A percentile compares a stretch with the other conserved stretches of the same genome.
Conservation (phyloP, 2,888 invertebrate species). For the Aquatica leii region DNA sequence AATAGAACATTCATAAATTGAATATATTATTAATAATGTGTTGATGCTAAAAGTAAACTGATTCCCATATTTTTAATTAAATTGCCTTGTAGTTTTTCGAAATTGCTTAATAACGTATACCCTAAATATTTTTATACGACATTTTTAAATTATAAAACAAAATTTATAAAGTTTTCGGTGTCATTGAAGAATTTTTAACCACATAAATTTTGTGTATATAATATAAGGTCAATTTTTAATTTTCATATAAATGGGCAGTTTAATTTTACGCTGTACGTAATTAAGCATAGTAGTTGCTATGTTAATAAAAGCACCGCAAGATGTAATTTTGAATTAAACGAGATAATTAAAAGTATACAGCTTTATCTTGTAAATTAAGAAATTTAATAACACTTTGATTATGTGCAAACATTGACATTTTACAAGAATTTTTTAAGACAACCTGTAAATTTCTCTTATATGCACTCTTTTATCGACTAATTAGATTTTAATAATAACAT, state of each 20-base stretch:
- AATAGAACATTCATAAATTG: slow-evolving; percentile 22
- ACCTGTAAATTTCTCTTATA: too few species aligned
- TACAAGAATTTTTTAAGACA: too few species aligned
- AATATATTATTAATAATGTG: slow-evolving; percentile 25
- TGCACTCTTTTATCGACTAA: too few species aligned
- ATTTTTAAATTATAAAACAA: slow-evolving; percentile 31
- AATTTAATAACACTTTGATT: too few species aligned
- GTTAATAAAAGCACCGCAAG: slow-evolving; percentile 27
- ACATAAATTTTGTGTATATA: slow-evolving; percentile 25
- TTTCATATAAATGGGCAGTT: slow-evolving; percentile 26
- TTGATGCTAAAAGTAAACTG: slow-evolving; percentile 26
- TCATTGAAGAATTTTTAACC: slow-evolving; percentile 28
- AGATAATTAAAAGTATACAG: slow-evolving; percentile 33
- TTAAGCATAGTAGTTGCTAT: slow-evolving; percentile 23
- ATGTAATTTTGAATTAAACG: slow-evolving; percentile 25
- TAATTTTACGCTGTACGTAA: slow-evolving; percentile 20
- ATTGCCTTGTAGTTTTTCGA: slow-evolving; percentile 27
- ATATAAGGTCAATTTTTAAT: slow-evolving; percentile 25
- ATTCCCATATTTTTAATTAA: slow-evolving; percentile 28
- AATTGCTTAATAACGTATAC: slow-evolving; percentile 31
- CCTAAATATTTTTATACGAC: slow-evolving; percentile 30
- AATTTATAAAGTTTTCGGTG: slow-evolving; percentile 28
- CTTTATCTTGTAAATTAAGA: slow-evolving; percentile 36
- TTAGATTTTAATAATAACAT: too few species aligned
- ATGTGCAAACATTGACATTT: too few species aligned